These are phyloP conservation scores for Ptychoptera contaminata DNA, from an alignment of 2,888 invertebrate genomes.

Conservation along the genomic window DNA sequence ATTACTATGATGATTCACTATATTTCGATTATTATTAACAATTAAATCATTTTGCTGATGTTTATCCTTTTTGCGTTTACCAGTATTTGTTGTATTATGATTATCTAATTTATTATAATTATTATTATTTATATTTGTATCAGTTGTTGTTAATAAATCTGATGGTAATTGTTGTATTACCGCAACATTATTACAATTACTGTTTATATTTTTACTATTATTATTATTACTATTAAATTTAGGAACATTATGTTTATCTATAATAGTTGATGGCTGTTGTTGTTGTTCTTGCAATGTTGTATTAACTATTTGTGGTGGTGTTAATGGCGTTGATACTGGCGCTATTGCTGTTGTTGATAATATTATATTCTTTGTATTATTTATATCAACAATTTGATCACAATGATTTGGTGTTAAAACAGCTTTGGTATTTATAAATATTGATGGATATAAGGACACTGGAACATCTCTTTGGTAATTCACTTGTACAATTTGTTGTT, in stretches of 20 bases:
- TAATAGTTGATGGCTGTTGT: background rate
- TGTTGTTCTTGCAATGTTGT: background rate
- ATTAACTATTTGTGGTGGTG: slow-evolving; percentile 2
- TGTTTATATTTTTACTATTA: too few relatives aligned
- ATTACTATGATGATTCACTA: slow-evolving; percentile 1
- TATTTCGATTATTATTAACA: slow-evolving; percentile 1
- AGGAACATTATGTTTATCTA: slow-evolving; percentile 1
- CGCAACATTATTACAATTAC: slow-evolving; percentile 8
- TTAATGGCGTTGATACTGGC: background rate
- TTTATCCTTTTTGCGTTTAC: slow-evolving; percentile 5
- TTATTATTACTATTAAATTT: slow-evolving; percentile 5
- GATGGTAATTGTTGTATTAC: slow-evolving; percentile 5
- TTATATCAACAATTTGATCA: slow-evolving; percentile 1
- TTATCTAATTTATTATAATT: slow-evolving; percentile 3
- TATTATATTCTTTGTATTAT: background rate
- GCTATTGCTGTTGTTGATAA: background rate
- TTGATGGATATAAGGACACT: background rate
- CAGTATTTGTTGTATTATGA: slow-evolving; percentile 11
- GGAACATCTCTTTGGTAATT: background rate
- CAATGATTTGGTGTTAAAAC: background rate
- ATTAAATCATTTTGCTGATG: slow-evolving; percentile 3
- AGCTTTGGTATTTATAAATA: background rate
- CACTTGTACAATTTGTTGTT: background rate
- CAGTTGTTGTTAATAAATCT: slow-evolving; percentile 1
- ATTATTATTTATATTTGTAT: background rate